Evolutionary conservation across 2,888 invertebrate species (phyloP).

Genomic region (Hofmannophila pseudospretella): DNA sequence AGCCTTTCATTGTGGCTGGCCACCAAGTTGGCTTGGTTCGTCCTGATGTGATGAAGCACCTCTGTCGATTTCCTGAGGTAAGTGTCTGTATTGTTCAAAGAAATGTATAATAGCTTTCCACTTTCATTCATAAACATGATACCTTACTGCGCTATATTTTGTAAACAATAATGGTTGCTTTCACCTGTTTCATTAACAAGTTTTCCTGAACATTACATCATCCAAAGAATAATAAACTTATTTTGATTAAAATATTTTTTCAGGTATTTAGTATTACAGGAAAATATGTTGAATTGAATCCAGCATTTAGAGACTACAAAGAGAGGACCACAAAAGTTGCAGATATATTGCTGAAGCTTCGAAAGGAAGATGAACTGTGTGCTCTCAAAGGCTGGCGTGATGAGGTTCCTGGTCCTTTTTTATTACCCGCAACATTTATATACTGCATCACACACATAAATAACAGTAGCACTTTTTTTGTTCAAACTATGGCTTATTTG

Average conservation of each 20-base stretch:
- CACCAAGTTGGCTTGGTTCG: slow-evolving; percentile 93
- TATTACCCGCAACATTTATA: background rate
- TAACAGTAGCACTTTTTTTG: too few relatives aligned
- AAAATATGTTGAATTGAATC: slow-evolving; percentile 88
- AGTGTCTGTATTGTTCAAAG: slow-evolving; percentile 15
- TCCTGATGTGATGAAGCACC: slow-evolving; percentile 88
- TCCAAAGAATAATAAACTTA: too few relatives aligned
- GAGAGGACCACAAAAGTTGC: slow-evolving; percentile 88
- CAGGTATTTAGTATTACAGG: slow-evolving; percentile 85
- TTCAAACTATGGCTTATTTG: too few relatives aligned
- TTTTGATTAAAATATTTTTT: slow-evolving; percentile 4
- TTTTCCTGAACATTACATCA: too few relatives aligned
- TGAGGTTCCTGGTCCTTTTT: slow-evolving; percentile 80
- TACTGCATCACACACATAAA: background rate
- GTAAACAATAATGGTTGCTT: too few relatives aligned
- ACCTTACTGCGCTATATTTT: too few relatives aligned
- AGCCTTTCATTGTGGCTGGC: slow-evolving; percentile 92
- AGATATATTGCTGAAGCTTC: slow-evolving; percentile 86
- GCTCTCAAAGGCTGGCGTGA: slow-evolving; percentile 95
- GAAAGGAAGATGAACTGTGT: slow-evolving; percentile 85
- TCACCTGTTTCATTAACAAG: too few relatives aligned
- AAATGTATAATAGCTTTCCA: background rate
- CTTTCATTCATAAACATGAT: too few relatives aligned
- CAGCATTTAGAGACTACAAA: slow-evolving; percentile 90
- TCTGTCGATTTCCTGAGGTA: slow-evolving; percentile 90